phyloP scores from a whole-genome alignment of 1,140 invertebrate genomes.

The Drosophila teissieri region DNA sequence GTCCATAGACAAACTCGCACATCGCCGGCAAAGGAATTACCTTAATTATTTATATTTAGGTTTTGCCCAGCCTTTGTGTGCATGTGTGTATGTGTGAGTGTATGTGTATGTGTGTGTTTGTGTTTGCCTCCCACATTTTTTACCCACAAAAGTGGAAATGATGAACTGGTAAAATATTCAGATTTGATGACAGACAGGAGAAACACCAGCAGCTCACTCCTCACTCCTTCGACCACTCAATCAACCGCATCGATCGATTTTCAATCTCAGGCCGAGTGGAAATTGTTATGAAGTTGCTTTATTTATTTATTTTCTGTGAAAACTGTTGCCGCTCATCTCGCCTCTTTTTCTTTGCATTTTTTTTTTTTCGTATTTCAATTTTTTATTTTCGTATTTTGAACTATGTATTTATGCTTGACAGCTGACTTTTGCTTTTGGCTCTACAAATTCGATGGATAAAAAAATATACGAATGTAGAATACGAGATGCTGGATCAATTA shows the following conservation, averaged over 20 bases:
- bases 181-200: constrained; percentile 29
- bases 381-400: not conserved
- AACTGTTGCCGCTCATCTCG: constrained; percentile 21
- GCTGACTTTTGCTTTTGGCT: constrained; percentile 3
- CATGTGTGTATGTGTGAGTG: too few species aligned
- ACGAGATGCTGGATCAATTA: constrained; percentile 3
- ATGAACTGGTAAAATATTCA: constrained; percentile 50
- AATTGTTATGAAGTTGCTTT: constrained; percentile 49
- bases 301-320: constrained; percentile 42
- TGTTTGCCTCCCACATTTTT: too few species aligned
- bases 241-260: constrained; percentile 51
- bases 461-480: not conserved
- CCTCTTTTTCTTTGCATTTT: not conserved
- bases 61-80: not conserved
- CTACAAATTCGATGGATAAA: not conserved
- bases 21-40: constrained; percentile 9
- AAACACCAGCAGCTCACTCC: not conserved
- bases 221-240: constrained; percentile 15
- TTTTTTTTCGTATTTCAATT: too few species aligned
- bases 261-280: constrained; percentile 37
- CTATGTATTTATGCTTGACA: constrained; percentile 5
- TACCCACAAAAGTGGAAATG: constrained; percentile 31
- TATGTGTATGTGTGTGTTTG: too few species aligned
- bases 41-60: constrained; percentile 60
- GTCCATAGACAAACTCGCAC: not conserved